Conservation (phyloP, 2,888 invertebrate species). For the Hypselothyrea guttata region DNA sequence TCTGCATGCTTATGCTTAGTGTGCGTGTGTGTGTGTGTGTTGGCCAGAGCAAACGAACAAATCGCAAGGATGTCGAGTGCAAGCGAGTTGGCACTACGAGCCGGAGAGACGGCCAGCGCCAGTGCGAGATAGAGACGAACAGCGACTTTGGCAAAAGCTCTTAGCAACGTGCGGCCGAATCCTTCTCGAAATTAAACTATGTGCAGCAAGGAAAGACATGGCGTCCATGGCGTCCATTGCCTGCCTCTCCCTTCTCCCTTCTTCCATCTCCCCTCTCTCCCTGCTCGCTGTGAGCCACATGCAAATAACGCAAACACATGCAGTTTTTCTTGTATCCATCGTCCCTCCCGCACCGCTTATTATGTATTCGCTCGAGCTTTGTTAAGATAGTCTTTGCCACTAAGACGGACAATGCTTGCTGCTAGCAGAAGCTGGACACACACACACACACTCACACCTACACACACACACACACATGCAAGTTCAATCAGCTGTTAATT, state of each 20-base stretch:
- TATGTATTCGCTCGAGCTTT: conserved; percentile 70
- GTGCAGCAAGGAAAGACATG: conserved; percentile 71
- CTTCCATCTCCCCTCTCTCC: conserved; percentile 22
- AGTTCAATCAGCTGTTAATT: conserved; percentile 76
- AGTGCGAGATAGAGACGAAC: conserved; percentile 37
- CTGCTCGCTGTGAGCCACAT: conserved; percentile 65
- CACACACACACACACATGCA: conserved; percentile 47
- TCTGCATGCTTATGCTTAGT: conserved; percentile 49
- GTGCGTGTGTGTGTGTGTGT: conserved; percentile 8
- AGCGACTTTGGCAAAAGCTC: conserved; percentile 59
- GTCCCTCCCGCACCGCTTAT: conserved; percentile 39
- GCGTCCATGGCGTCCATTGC: conserved; percentile 33
- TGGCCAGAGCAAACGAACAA: conserved; percentile 17
- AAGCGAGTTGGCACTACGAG: neutral
- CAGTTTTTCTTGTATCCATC: conserved; percentile 72
- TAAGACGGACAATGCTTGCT: conserved; percentile 58
- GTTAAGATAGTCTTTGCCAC: conserved; percentile 72
- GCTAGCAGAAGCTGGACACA: conserved; percentile 27
- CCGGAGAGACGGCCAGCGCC: conserved; percentile 5
- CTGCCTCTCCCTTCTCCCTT: conserved; percentile 16
- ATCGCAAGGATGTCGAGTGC: conserved; percentile 7
- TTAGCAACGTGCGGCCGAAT: conserved; percentile 72
- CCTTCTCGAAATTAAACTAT: conserved; percentile 77
- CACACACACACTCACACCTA: neutral
- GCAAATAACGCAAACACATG: conserved; percentile 77